Conservation (phyloP, 2,888 invertebrate species). For the Agrotis clavis region DNA sequence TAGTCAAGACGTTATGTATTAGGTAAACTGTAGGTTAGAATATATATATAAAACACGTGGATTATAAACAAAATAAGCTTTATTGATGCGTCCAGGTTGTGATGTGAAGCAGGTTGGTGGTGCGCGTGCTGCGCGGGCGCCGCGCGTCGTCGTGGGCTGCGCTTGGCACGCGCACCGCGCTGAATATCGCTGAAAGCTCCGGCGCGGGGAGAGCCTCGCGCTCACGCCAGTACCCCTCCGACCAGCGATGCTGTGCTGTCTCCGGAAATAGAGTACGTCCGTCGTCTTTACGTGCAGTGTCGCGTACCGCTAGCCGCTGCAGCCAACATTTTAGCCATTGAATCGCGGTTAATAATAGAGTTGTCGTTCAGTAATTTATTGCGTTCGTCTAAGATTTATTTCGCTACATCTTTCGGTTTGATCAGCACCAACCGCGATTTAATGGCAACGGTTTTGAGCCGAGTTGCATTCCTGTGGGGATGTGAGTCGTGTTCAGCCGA, state of each 20-base stretch:
- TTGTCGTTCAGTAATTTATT: constrained; percentile 69
- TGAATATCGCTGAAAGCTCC: constrained; percentile 83
- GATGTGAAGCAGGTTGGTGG: constrained; percentile 56
- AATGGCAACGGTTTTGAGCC: constrained; percentile 77
- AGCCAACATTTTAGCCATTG: constrained; percentile 79
- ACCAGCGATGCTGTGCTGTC: constrained; percentile 92
- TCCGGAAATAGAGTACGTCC: constrained; percentile 91
- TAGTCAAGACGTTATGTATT: constrained; percentile 24
- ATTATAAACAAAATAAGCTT: constrained; percentile 65
- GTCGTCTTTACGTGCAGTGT: constrained; percentile 79
- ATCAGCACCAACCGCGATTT: constrained; percentile 72
- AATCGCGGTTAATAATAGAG: constrained; percentile 84
- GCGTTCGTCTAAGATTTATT: constrained; percentile 50
- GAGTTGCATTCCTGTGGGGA: constrained; percentile 82
- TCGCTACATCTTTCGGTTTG: constrained; percentile 35
- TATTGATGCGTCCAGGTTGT: constrained; percentile 60
- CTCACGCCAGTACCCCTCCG: constrained; percentile 90
- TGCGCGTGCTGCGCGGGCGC: constrained; percentile 49
- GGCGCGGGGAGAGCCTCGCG: constrained; percentile 79
- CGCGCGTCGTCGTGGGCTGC: constrained; percentile 71
- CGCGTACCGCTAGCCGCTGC: constrained; percentile 78
- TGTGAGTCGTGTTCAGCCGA: constrained; percentile 76
- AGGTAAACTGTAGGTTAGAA: constrained; percentile 24
- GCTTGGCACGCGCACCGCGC: constrained; percentile 83
- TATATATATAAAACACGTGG: constrained; percentile 43